Percentiles rank a stretch among this genome's conserved stretches.
Conservation (phyloP, 2,797 vertebrate species). For the Manis pentadactyla region DNA sequence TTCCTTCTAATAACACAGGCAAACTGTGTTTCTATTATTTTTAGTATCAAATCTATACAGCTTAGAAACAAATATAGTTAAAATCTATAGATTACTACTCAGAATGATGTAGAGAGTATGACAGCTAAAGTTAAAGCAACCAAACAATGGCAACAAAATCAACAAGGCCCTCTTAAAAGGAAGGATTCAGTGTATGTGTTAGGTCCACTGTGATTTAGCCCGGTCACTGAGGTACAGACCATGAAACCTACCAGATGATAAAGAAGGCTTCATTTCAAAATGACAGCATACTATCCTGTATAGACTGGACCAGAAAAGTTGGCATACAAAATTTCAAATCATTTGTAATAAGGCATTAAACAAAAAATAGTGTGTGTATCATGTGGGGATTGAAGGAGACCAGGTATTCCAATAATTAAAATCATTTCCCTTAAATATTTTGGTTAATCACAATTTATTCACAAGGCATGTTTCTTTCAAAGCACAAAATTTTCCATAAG, state of each 20-base stretch:
- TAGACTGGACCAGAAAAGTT: neutral
- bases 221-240: neutral
- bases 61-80: neutral
- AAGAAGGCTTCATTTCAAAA: neutral
- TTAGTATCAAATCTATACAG: neutral
- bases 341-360: constrained; percentile 6
- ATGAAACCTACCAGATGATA: neutral
- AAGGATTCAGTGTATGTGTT: neutral
- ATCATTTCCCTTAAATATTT: constrained; percentile 5
- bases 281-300: neutral
- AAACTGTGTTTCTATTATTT: neutral
- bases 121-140: neutral
- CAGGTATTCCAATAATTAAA: constrained; percentile 1
- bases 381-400: neutral
- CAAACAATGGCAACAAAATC: neutral
- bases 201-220: neutral
- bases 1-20: neutral
- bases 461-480: constrained; percentile 6
- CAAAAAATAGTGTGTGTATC: neutral
- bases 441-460: neutral
- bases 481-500: constrained; percentile 17
- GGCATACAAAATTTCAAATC: neutral
- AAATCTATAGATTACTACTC: neutral
- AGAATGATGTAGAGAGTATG: neutral
- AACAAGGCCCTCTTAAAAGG: neutral